Base-by-base conservation (phyloP, 1,140 invertebrate genomes). In the Platyscapa corneri region DNA sequence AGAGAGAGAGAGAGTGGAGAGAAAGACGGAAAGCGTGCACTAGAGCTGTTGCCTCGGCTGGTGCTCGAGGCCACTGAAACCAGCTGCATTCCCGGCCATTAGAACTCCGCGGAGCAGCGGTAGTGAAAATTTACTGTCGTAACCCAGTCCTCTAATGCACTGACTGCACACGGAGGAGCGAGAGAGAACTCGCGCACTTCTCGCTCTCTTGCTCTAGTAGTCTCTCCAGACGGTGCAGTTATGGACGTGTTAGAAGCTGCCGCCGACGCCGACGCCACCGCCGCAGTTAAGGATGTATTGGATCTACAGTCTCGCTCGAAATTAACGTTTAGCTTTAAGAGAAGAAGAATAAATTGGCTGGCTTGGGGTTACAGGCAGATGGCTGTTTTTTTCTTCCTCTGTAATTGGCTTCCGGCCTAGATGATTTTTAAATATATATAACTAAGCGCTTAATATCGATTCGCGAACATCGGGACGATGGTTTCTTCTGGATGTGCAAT, bases 121-220 rank as follows among this genome's bases (percentile, higher is more conserved):
- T 93, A 93, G 92, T 93, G 92, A 93, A 93, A 93, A 93, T 93
- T 93, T 93, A 93, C 92, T 91, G 92, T 93, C 92, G 92, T 93
- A 92, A 93, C 92, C 92, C 91, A 91, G 90, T 93, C 91, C 91
- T 80, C 65, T 93, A 92, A 92, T 93, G 91, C 91, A 93, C 91
- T 92, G 72, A 1, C 72, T 85, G 75, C n/a, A 12, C 46, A 53
- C 42, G 30, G 20, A 7, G n/a, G 75, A 30, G 46, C 8, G 75
- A 76, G 18, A 46, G 42, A 32, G 46, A 76, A 34, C n/a, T n/a
- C n/a, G n/a, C 5, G n/a, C 37, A n/a, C 37, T 42, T 42, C 23
- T 74, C 20, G 0, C 32, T 34, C 67, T 46, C 39, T 75, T 23
- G 34, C 32, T 70, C 67, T 12, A 37, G 6, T 23, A 37, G 32